phyloP scores from a whole-genome alignment of 2,888 invertebrate species.

The Zele albiditarsus region DNA sequence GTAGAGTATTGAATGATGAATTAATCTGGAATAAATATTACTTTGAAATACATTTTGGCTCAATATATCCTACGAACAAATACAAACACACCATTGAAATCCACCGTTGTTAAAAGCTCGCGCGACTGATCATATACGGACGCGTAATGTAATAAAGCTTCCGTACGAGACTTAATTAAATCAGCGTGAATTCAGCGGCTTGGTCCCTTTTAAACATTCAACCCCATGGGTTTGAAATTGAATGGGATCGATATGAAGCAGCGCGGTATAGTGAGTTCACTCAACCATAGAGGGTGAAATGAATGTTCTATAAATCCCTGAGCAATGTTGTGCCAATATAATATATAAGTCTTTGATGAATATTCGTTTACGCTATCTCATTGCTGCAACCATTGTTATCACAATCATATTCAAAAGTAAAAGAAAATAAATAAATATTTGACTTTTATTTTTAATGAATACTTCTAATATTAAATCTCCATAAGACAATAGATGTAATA shows the following conservation, averaged over 20 bases:
- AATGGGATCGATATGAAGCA: conserved; percentile 42
- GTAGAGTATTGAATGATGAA: no score
- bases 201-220: conserved; percentile 38
- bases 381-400: neutral
- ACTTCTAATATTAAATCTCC: no score
- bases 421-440: neutral
- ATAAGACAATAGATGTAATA: no score
- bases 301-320: conserved; percentile 33
- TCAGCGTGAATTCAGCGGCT: conserved; percentile 42
- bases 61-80: neutral
- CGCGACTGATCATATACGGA: conserved; percentile 30
- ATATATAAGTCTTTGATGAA: neutral
- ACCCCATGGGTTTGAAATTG: conserved; percentile 33
- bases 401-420: neutral
- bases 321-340: conserved; percentile 22
- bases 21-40: no score
- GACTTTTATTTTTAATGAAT: neutral
- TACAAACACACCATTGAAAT: neutral
- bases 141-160: conserved; percentile 38
- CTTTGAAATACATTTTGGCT: no score
- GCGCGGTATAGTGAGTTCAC: neutral
- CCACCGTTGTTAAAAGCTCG: conserved; percentile 19
- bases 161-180: conserved; percentile 44
- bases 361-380: neutral
- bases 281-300: conserved; percentile 28